Conservation (phyloP, 2,888 invertebrate species). For the Diadegma fenestrale region DNA sequence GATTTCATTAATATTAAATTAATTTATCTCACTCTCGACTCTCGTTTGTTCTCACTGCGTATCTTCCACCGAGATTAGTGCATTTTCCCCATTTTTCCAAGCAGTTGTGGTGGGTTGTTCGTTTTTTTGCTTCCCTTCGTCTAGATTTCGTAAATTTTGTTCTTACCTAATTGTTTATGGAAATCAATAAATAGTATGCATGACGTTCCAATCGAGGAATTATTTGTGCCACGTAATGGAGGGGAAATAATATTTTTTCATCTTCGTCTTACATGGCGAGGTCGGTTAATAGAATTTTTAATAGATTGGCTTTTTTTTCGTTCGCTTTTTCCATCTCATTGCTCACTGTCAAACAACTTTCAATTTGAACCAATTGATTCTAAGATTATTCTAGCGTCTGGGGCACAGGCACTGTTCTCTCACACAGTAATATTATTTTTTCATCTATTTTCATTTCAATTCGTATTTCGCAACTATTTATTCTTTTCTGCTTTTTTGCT, state of each 20-base stretch:
- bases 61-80: constrained; percentile 46
- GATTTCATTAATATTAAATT: constrained; percentile 20
- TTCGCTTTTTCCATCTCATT: constrained; percentile 17
- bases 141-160: background rate
- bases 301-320: constrained; percentile 54
- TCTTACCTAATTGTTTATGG: constrained; percentile 12
- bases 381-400: constrained; percentile 78
- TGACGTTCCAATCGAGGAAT: constrained; percentile 29
- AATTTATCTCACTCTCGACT: constrained; percentile 32
- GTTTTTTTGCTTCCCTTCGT: background rate
- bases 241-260: constrained; percentile 21
- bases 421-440: constrained; percentile 75
- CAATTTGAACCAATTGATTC: constrained; percentile 65
- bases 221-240: constrained; percentile 38
- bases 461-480: constrained; percentile 14
- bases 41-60: constrained; percentile 33
- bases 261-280: constrained; percentile 27
- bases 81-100: constrained; percentile 30
- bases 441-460: constrained; percentile 18
- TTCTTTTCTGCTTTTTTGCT: constrained; percentile 1
- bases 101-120: constrained; percentile 28
- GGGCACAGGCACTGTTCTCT: constrained; percentile 83
- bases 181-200: constrained; percentile 25
- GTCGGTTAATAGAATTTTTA: constrained; percentile 34
- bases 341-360: constrained; percentile 27